These are phyloP conservation scores for Venusia cambrica DNA, from an alignment of 2,888 invertebrate genomes.

Conservation along the genomic window DNA sequence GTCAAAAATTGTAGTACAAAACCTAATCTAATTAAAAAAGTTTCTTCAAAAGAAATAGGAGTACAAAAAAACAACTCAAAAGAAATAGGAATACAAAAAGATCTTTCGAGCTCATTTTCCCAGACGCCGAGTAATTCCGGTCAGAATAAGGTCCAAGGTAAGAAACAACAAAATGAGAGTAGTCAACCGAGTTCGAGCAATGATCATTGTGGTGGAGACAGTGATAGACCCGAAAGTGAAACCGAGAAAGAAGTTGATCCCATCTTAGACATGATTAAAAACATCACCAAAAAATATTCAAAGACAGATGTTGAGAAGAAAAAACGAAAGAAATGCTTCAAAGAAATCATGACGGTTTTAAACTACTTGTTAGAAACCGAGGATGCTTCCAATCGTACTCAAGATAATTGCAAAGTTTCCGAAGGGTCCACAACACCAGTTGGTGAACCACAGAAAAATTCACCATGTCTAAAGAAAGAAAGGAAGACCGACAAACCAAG, in stretches of 20 bases:
- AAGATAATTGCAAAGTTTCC: slow-evolving; percentile 16
- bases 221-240: slow-evolving; percentile 15
- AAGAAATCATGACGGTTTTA: slow-evolving; percentile 62
- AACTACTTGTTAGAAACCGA: slow-evolving; percentile 70
- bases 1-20: slow-evolving; percentile 7
- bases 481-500: slow-evolving; percentile 16
- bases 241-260: slow-evolving; percentile 39
- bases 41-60: slow-evolving; percentile 1
- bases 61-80: slow-evolving; percentile 8
- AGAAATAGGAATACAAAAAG: slow-evolving; percentile 34
- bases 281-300: slow-evolving; percentile 66
- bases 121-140: slow-evolving; percentile 1
- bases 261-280: slow-evolving; percentile 59
- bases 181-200: slow-evolving; percentile 7
- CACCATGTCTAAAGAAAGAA: neutral
- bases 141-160: slow-evolving; percentile 2
- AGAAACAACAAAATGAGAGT: slow-evolving; percentile 4
- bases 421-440: slow-evolving; percentile 18
- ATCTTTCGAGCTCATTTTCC: slow-evolving; percentile 8
- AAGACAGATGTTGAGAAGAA: slow-evolving; percentile 56
- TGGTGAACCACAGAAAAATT: slow-evolving; percentile 13
- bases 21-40: too few species aligned
- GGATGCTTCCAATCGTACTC: slow-evolving; percentile 45
- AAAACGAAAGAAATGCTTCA: slow-evolving; percentile 65
- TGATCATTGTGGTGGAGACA: slow-evolving; percentile 8